Conservation (phyloP, 1,140 invertebrate species). For the Drosophila sucinea region DNA sequence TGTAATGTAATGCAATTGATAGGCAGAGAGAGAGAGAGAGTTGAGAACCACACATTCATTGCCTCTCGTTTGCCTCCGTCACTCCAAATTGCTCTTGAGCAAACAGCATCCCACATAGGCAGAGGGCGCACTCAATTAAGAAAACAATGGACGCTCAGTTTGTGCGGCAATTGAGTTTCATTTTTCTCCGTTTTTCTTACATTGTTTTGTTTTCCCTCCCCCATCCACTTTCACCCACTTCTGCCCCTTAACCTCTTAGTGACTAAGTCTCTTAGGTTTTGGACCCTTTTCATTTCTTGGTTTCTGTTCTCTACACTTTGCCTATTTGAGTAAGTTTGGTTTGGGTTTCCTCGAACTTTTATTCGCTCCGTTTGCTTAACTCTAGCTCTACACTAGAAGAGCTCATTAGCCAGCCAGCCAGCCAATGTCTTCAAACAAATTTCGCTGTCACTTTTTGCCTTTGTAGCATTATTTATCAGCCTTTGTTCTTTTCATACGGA, state of each 20-base stretch:
- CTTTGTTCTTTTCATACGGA: constrained; percentile 29
- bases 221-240: constrained; percentile 15
- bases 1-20: constrained; percentile 52
- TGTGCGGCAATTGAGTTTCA: constrained; percentile 57
- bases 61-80: constrained; percentile 9
- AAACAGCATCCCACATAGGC: constrained; percentile 31
- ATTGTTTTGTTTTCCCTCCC: constrained; percentile 38
- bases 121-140: constrained; percentile 57
- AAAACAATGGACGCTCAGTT: constrained; percentile 55
- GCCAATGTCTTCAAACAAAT: constrained; percentile 35
- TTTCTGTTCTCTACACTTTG: constrained; percentile 3
- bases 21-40: constrained; percentile 29
- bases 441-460: constrained; percentile 47
- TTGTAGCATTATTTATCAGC: constrained; percentile 21
- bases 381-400: constrained; percentile 16
- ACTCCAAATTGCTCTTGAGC: constrained; percentile 18
- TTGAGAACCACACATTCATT: constrained; percentile 1
- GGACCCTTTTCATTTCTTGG: constrained; percentile 16
- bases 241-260: neutral
- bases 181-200: constrained; percentile 23
- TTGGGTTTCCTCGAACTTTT: constrained; percentile 4
- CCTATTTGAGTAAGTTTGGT: constrained; percentile 41
- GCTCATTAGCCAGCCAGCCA: constrained; percentile 43
- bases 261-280: constrained; percentile 43
- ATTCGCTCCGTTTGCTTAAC: constrained; percentile 19